These are phyloP conservation scores for Pyrrhia umbra DNA, from an alignment of 2,888 invertebrate genomes.

Conservation along the genomic window DNA sequence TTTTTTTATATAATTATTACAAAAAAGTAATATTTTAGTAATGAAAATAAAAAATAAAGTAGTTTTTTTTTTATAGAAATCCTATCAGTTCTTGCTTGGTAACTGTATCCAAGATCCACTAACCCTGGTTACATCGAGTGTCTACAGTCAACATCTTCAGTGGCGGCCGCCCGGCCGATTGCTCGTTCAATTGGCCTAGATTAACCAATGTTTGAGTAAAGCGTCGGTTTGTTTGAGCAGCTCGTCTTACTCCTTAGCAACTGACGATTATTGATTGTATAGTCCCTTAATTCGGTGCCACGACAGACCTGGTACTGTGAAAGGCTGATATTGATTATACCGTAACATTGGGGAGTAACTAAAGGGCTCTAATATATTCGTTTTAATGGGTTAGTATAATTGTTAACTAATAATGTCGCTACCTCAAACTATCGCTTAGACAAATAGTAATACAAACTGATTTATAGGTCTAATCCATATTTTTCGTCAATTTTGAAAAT, in stretches of 20 bases:
- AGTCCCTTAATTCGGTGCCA: slow-evolving; percentile 43
- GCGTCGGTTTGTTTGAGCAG: slow-evolving; percentile 26
- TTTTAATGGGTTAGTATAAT: too few relatives aligned
- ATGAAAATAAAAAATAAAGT: too few relatives aligned
- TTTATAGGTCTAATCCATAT: too few relatives aligned
- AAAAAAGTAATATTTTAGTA: too few relatives aligned
- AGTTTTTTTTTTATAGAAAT: neutral
- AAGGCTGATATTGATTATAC: slow-evolving; percentile 44
- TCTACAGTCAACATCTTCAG: slow-evolving; percentile 15
- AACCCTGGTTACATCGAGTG: slow-evolving; percentile 2
- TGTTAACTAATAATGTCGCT: too few relatives aligned
- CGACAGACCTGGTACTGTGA: slow-evolving; percentile 29
- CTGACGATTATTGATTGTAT: slow-evolving; percentile 39
- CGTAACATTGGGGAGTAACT: neutral
- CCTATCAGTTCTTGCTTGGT: neutral
- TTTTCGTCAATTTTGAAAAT: too few relatives aligned
- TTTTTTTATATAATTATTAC: too few relatives aligned
- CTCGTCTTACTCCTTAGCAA: slow-evolving; percentile 38
- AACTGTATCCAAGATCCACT: slow-evolving; percentile 3
- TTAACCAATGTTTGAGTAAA: slow-evolving; percentile 16
- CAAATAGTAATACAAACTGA: too few relatives aligned
- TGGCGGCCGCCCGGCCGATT: neutral
- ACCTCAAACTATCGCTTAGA: too few relatives aligned
- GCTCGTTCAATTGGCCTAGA: slow-evolving; percentile 16
- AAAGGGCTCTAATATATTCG: neutral